A percentile compares a stretch with the other conserved stretches of the same genome.
These are phyloP conservation scores for Drosophila oshimai DNA, from an alignment of 1,140 invertebrate genomes.

Conservation along the genomic window DNA sequence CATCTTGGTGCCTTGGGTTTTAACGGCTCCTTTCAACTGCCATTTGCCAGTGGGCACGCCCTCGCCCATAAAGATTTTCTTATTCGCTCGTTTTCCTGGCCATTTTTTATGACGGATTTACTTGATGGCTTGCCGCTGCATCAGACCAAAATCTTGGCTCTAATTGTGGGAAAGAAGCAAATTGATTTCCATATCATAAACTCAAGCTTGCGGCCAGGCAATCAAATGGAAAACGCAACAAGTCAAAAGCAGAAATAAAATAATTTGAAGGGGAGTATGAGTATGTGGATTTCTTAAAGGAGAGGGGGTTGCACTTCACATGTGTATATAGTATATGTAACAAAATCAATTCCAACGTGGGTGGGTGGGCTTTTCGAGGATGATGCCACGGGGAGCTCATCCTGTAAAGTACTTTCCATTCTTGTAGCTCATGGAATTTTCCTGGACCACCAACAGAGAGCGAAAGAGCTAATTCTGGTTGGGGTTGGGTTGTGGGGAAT, in stretches of 20 bases:
- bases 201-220: constrained; percentile 1
- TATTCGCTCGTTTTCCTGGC: background rate
- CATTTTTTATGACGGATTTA: constrained; percentile 4
- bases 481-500: background rate
- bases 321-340: too few species aligned
- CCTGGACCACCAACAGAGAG: constrained; percentile 13
- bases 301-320: constrained; percentile 8
- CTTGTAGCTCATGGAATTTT: constrained; percentile 45
- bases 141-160: constrained; percentile 20
- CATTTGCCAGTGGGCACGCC: constrained; percentile 12
- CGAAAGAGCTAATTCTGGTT: background rate
- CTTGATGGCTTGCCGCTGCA: constrained; percentile 7
- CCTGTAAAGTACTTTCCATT: constrained; percentile 50
- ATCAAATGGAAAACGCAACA: constrained; percentile 42
- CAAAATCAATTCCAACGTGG: constrained; percentile 18
- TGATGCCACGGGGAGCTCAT: constrained; percentile 46
- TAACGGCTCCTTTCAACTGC: constrained; percentile 19
- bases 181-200: constrained; percentile 45
- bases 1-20: background rate
- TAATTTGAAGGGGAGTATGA: constrained; percentile 1
- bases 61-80: constrained; percentile 14
- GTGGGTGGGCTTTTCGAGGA: constrained; percentile 25
- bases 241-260: constrained; percentile 47
- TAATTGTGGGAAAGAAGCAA: constrained; percentile 37
- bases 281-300: background rate